phyloP scores from a whole-genome alignment of 2,888 invertebrate species.

The Oxycera nigricornis region DNA sequence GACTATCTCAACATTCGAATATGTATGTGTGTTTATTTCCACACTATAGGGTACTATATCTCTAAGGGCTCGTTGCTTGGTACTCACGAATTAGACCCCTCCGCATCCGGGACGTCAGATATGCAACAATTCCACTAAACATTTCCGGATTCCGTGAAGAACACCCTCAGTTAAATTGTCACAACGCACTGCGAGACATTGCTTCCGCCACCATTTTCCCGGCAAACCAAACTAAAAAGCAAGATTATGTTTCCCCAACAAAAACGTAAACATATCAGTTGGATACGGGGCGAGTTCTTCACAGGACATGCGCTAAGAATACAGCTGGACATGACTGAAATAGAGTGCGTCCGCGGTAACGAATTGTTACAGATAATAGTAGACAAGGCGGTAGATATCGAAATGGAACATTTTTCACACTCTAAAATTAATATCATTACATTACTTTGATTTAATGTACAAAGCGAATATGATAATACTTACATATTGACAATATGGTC shows the following conservation, averaged over 20 bases:
- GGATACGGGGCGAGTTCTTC: neutral
- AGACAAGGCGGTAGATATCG: no score
- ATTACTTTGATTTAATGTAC: no score
- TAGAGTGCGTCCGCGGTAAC: neutral
- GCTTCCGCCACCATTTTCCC: slow-evolving; percentile 40
- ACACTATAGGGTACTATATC: neutral
- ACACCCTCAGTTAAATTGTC: slow-evolving; percentile 10
- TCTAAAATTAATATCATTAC: no score
- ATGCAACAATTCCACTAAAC: slow-evolving; percentile 41
- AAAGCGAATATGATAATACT: no score
- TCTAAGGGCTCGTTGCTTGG: neutral
- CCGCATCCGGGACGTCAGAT: slow-evolving; percentile 38
- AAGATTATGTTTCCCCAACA: neutral
- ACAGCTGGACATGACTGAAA: neutral
- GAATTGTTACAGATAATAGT: no score
- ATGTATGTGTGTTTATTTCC: neutral
- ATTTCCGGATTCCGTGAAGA: slow-evolving; percentile 18
- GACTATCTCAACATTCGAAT: neutral
- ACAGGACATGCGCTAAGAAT: slow-evolving; percentile 36
- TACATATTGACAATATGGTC: no score
- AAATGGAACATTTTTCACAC: no score
- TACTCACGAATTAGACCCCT: slow-evolving; percentile 38
- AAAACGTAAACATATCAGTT: slow-evolving; percentile 30
- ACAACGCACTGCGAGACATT: slow-evolving; percentile 29
- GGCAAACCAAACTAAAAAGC: slow-evolving; percentile 30